Base-by-base conservation (phyloP, 1,140 invertebrate species). In the Homalodisca vitripennis region DNA sequence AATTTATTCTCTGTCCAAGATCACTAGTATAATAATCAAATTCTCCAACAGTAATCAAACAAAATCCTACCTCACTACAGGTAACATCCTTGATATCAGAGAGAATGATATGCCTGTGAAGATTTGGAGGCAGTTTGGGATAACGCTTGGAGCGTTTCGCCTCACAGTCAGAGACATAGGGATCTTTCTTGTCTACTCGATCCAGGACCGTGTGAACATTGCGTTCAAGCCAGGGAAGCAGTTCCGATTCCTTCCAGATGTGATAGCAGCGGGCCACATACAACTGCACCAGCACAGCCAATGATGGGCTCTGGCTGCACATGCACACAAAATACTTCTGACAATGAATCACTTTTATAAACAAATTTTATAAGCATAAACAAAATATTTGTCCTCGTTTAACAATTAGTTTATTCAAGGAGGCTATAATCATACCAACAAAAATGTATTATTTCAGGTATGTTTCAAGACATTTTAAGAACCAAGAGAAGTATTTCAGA, bases 31-130 rank as follows among this genome's bases (percentile, higher is more conserved):
- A n/a, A n/a, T n/a, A n/a, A n/a, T n/a, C n/a, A n/a, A n/a, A n/a
- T n/a, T n/a, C n/a, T n/a, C n/a, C n/a, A n/a, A n/a, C n/a, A n/a
- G n/a, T n/a, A n/a, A n/a, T n/a, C n/a, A n/a, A n/a, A n/a, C n/a
- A n/a, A n/a, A n/a, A 41, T 10, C 34, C 3, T 60, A 60, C 55
- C 22, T 60, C 55, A 30, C 55, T 60, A 26, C 85, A 80, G 29
- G 82, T 84, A 13, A 89, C 83, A 73, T 92, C 89, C 77, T 91
- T 92, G 30, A 91, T 84, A 75, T 93, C 92, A 0, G 91, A 91
- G 1, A 95, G 78, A 51, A 95, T 82, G 55, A 95, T 87, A 78
- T 95, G 92, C 30, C 93, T 80, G 26, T 88, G 82, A 72, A 95
- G 88, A 77, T 89, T 92, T 34, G 85, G 79, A 1, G 92, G 92